Conservation (phyloP, 2,888 invertebrate species). For the Cryptosula pallasiana region DNA sequence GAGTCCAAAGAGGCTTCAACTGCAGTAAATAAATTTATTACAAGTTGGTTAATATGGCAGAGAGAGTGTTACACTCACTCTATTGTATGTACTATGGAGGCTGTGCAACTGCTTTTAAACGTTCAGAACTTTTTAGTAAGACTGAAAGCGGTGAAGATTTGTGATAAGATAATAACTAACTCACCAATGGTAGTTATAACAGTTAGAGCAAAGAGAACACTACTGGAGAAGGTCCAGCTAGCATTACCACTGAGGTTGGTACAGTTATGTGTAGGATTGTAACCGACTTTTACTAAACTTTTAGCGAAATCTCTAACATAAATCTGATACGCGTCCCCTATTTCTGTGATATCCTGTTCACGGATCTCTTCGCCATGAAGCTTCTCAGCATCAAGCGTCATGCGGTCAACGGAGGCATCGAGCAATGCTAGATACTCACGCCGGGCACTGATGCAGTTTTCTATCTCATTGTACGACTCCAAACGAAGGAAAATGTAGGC, state of each 20-base stretch:
- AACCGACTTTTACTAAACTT: neutral
- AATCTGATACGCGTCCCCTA: neutral
- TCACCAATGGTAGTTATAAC: conserved; percentile 8
- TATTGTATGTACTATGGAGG: too few relatives aligned
- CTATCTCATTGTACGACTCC: conserved; percentile 50
- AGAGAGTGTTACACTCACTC: too few relatives aligned
- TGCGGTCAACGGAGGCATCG: neutral
- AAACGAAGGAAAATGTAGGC: conserved; percentile 52
- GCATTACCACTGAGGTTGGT: neutral
- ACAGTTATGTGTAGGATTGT: neutral
- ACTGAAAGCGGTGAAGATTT: too few relatives aligned
- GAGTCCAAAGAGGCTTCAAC: too few relatives aligned
- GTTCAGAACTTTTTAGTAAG: too few relatives aligned
- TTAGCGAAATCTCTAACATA: neutral
- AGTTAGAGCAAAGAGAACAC: conserved; percentile 5
- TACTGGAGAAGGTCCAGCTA: neutral
- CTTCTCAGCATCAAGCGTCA: neutral
- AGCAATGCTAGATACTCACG: neutral
- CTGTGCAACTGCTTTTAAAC: too few relatives aligned
- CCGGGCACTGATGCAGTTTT: conserved; percentile 42
- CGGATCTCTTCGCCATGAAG: neutral
- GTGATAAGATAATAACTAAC: too few relatives aligned
- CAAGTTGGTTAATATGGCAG: too few relatives aligned
- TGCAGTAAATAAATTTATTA: too few relatives aligned
- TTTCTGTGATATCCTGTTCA: neutral